Conservation (phyloP, 2,888 invertebrate genomes). For the Ephialtes manifestator region DNA sequence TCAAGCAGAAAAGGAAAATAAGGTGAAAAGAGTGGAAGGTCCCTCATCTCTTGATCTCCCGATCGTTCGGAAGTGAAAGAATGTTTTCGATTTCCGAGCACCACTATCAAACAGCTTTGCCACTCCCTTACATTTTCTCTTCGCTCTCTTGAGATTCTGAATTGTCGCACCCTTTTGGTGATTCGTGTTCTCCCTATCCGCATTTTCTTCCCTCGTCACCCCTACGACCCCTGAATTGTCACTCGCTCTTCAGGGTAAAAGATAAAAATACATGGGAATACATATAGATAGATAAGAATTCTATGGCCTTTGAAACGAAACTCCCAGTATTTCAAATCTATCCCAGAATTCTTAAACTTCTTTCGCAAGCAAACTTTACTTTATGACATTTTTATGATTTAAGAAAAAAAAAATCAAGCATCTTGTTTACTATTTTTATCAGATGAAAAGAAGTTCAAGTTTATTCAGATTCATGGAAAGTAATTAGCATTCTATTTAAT, state of each 20-base stretch:
- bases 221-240: constrained; percentile 5
- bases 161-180: constrained; percentile 12
- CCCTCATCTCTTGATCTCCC: not conserved
- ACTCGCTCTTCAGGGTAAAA: constrained; percentile 10
- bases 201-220: not conserved
- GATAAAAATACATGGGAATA: constrained; percentile 8
- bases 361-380: not conserved
- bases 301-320: not conserved
- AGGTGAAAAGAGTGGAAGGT: not conserved
- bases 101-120: constrained; percentile 18
- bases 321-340: not conserved
- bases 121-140: constrained; percentile 2
- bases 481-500: not conserved
- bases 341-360: not conserved
- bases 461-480: not conserved
- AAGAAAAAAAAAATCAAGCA: not conserved
- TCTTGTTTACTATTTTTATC: not conserved
- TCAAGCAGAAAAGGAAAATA: not conserved
- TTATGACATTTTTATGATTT: not conserved
- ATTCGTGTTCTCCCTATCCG: not conserved
- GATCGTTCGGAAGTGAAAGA: constrained; percentile 29
- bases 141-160: not conserved
- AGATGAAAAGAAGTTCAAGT: not conserved
- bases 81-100: constrained; percentile 13
- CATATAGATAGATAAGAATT: constrained; percentile 14